Evolutionary conservation across 2,113 vertebrate genomes (phyloP).

Genomic region (Lepidothrix coronata): DNA sequence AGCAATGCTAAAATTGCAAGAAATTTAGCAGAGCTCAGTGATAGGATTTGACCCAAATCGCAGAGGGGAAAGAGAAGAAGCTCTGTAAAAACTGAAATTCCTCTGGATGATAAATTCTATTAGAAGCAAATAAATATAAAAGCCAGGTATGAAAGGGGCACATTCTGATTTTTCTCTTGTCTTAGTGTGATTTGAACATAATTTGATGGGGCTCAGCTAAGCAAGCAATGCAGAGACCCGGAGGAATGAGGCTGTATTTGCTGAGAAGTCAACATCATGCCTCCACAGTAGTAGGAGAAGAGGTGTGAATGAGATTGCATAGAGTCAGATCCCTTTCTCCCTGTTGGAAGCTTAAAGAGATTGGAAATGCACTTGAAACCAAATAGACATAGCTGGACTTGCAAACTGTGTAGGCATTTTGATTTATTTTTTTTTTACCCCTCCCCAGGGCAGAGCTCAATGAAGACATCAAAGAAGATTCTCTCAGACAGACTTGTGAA

Average conservation of each 20-base stretch:
- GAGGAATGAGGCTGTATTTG: not conserved
- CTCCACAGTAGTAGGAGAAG: not conserved
- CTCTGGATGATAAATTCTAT: not conserved
- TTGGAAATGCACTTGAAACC: not conserved
- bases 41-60: constrained; percentile 13
- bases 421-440: not conserved
- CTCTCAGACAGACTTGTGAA: not conserved
- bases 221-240: constrained; percentile 2
- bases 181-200: not conserved
- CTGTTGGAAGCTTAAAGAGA: constrained; percentile 29
- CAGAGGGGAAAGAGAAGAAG: not conserved
- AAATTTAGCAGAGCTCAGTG: not conserved
- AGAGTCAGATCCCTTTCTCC: constrained; percentile 39
- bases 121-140: not conserved
- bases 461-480: not conserved
- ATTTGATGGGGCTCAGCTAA: constrained; percentile 1
- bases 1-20: not conserved
- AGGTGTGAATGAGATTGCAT: constrained; percentile 21
- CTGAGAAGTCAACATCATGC: not conserved
- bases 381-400: not conserved
- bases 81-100: not conserved
- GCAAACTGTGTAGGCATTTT: not conserved
- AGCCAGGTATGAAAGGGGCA: not conserved
- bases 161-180: not conserved
- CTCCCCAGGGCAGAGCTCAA: not conserved